phyloP scores from a whole-genome alignment of 2,113 vertebrate genomes.

The Micromys minutus region DNA sequence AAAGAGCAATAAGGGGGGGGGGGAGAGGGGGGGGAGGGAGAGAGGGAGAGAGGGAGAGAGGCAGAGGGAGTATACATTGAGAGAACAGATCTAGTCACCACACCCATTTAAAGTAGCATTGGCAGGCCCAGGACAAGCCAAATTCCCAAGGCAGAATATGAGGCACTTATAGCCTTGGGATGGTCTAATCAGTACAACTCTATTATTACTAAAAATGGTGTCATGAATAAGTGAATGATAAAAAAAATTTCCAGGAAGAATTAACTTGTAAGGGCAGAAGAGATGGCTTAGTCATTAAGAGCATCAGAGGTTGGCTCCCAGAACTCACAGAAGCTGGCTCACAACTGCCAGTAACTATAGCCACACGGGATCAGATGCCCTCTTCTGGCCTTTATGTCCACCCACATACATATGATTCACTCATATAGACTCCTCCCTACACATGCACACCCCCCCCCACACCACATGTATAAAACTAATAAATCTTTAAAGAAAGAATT shows the following conservation, averaged over 20 bases:
- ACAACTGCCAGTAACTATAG: background rate
- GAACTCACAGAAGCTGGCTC: background rate
- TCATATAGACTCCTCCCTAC: background rate
- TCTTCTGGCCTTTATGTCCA: background rate
- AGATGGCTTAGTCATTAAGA: no score
- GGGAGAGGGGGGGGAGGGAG: no score
- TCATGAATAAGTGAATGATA: no score
- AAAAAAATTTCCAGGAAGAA: background rate
- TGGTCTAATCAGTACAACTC: background rate
- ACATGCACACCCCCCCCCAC: no score
- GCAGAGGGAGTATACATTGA: accelerated
- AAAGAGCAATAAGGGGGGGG: background rate
- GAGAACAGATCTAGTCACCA: accelerated
- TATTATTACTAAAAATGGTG: background rate
- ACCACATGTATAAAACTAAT: no score
- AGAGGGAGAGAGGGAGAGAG: background rate
- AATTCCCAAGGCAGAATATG: background rate
- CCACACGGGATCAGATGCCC: background rate
- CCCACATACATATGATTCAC: background rate
- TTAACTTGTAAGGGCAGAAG: background rate
- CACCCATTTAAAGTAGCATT: accelerated
- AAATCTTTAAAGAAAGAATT: background rate
- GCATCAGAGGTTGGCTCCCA: background rate
- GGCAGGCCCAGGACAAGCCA: accelerated
- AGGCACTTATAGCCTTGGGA: accelerated